Evolutionary conservation across 1,140 invertebrate genomes (phyloP), one percentile per base, ranked within the genome.

Genomic region (Gryon sp.): DNA sequence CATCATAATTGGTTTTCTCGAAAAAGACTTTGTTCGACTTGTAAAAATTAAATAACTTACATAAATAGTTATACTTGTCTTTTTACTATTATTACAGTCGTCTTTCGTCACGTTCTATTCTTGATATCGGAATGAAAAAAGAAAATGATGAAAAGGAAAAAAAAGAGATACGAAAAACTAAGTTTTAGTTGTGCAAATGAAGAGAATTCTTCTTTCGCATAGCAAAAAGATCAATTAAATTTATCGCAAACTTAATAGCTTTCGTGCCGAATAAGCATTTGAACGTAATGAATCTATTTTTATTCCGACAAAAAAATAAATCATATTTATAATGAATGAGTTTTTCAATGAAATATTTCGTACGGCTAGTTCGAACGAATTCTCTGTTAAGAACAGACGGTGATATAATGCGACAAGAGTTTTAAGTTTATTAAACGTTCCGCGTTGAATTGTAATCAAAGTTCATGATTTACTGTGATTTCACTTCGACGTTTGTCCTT

Each of bases 1-100:
- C 43, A 46, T 55, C 60, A 62, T 77, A 77, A 77, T 77, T 77
- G 46, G 65, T 70, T 74, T 45, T 52, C 38, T 60, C 50, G 30
- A 70, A 70, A 66, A 76, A 66, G 50, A 57, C 50, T 55, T 48
- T 12, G 19, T 52, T 66, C 55, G 26, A 41, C 46, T 38, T 7
- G 14, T 38, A 40, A 70, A 43, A 66, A 76, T 70, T 76, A 65
- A n/a, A 70, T 70, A 63, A 60, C 38, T 52, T 18, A 19, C 50
- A 55, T 66, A 52, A 52, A 68, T 48, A 68, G 32, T 32, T 60
- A 52, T 8, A 22, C 24, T 57, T 15, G 48, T 45, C 30, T 45
- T 9, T 9, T 36, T 3, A 18, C n/a, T 41, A 5, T 32, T 38
- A 50, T 48, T 38, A 0, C 30, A 12, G 1, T 62, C 34, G n/a